phyloP scores from a whole-genome alignment of 1,140 invertebrate genomes.

The Chelonus insularis region DNA sequence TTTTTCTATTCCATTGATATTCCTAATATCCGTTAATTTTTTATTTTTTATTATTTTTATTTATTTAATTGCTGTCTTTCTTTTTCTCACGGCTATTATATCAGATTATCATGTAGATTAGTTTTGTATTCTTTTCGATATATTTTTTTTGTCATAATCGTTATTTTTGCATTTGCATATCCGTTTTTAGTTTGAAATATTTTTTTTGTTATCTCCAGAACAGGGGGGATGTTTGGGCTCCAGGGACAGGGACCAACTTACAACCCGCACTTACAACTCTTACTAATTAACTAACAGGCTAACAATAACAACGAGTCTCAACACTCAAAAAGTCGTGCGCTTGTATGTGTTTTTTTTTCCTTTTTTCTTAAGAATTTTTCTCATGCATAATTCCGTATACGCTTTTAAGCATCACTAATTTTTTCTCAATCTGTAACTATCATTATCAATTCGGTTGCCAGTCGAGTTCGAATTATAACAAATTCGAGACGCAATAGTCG shows the following conservation, averaged over 20 bases:
- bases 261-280: conserved; percentile 61
- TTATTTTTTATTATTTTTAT: neutral
- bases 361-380: conserved; percentile 25
- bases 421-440: conserved; percentile 52
- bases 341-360: conserved; percentile 43
- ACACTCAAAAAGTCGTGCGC: conserved; percentile 53
- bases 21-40: neutral
- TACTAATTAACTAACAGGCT: conserved; percentile 63
- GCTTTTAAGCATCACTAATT: conserved; percentile 7
- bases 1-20: conserved; percentile 6
- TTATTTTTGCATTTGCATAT: conserved; percentile 26
- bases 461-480: conserved; percentile 33
- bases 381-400: conserved; percentile 31
- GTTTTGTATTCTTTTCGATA: conserved; percentile 4
- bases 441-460: conserved; percentile 56
- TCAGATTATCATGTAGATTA: conserved; percentile 14
- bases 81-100: conserved; percentile 9
- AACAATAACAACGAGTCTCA: conserved; percentile 62
- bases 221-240: conserved; percentile 59
- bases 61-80: conserved; percentile 3
- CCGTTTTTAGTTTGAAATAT: neutral
- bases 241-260: conserved; percentile 62
- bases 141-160: conserved; percentile 19
- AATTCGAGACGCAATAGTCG: conserved; percentile 28
- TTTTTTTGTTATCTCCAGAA: conserved; percentile 55